Evolutionary conservation across 2,113 vertebrate species (phyloP).

Genomic region (Cavia aperea): DNA sequence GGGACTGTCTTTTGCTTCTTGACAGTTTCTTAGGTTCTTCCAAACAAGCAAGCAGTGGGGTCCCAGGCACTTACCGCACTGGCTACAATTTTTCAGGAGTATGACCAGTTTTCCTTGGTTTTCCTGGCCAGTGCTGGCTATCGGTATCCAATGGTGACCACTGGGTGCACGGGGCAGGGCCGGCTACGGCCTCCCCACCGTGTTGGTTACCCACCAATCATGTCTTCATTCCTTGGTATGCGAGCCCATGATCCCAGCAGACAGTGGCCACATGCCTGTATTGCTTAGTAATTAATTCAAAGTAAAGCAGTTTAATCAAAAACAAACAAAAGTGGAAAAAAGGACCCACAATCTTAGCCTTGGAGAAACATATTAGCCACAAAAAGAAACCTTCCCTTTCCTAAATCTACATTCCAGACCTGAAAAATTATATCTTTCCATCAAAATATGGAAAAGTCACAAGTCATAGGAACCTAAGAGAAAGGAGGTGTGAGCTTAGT

Average conservation of each 20-base stretch:
- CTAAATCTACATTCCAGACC: not conserved
- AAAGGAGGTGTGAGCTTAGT: slow-evolving; percentile 51
- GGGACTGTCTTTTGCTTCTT: no score
- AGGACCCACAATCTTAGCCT: not conserved
- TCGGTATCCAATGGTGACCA: no score
- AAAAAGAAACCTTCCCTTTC: slow-evolving; percentile 8
- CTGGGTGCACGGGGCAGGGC: no score
- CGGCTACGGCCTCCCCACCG: no score
- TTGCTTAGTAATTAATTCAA: slow-evolving; percentile 11
- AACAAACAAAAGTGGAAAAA: not conserved
- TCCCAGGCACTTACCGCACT: no score
- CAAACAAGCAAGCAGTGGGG: no score
- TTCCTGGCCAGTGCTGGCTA: no score
- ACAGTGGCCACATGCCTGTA: not conserved
- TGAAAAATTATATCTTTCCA: not conserved
- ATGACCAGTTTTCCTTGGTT: no score
- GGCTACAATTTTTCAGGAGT: no score
- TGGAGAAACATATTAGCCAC: not conserved
- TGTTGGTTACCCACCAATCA: no score
- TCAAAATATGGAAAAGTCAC: not conserved
- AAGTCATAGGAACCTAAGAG: slow-evolving; percentile 46
- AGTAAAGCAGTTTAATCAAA: not conserved
- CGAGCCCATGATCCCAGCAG: not conserved
- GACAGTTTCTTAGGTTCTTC: no score
- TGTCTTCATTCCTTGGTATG: not conserved